phyloP scores from a whole-genome alignment of 2,113 vertebrate species.

The Dasyornis broadbenti region DNA sequence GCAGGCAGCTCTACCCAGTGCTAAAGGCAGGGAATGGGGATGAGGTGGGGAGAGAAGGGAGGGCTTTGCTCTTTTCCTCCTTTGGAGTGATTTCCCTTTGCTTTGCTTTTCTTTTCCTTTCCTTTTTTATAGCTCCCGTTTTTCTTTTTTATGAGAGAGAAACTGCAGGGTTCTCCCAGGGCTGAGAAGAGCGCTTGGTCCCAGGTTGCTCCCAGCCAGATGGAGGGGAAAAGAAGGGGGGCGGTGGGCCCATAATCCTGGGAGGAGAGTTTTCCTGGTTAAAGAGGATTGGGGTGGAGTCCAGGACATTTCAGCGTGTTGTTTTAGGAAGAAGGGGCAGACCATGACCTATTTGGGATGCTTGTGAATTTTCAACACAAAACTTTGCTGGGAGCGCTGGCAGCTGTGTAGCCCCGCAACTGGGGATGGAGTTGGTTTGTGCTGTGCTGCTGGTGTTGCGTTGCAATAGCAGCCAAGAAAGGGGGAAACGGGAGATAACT shows the following conservation, averaged over 20 bases:
- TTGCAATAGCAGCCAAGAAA: not conserved
- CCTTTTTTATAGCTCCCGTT: constrained; percentile 59
- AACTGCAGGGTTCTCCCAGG: constrained; percentile 48
- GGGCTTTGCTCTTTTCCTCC: constrained; percentile 43
- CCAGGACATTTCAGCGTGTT: not conserved
- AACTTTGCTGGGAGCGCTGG: not conserved
- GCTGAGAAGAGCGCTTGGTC: constrained; percentile 33
- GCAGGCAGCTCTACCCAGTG: not conserved
- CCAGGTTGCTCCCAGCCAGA: constrained; percentile 56
- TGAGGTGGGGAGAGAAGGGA: not conserved
- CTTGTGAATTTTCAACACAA: not conserved
- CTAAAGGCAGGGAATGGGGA: not conserved
- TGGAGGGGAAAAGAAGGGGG: constrained; percentile 49
- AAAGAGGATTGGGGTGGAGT: constrained; percentile 17
- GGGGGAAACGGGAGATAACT: not conserved
- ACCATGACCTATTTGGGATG: not conserved
- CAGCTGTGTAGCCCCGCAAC: not conserved
- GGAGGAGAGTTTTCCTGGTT: constrained; percentile 23
- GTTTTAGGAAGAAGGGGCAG: not conserved
- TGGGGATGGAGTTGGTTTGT: not conserved
- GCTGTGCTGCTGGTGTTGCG: not conserved
- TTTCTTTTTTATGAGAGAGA: constrained; percentile 63
- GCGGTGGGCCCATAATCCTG: not conserved
- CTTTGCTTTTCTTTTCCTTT: constrained; percentile 52
- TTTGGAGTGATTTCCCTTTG: not conserved